Percentiles rank a stretch among this genome's conserved stretches.
phyloP scores from a whole-genome alignment of 1,140 invertebrate species.

The Halictus rubicundus region DNA sequence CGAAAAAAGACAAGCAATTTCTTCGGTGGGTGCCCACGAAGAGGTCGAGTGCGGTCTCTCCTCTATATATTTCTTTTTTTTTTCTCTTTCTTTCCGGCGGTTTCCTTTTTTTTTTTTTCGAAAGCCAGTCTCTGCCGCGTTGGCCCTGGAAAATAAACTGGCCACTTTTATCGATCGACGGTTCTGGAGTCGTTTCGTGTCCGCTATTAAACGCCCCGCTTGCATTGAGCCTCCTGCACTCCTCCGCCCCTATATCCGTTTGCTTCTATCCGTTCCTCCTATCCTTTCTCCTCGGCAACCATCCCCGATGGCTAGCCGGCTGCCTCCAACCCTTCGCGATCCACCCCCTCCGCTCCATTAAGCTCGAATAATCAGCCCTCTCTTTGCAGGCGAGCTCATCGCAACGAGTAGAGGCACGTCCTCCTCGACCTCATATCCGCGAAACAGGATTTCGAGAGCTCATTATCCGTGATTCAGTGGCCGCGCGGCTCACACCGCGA shows the following conservation, averaged over 20 bases:
- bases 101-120: slow-evolving; percentile 7
- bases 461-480: slow-evolving; percentile 51
- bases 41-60: slow-evolving; percentile 32
- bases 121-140: neutral
- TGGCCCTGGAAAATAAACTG: slow-evolving; percentile 60
- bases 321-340: neutral
- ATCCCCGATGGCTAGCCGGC: too few species aligned
- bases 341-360: slow-evolving; percentile 53
- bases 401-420: slow-evolving; percentile 56
- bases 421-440: slow-evolving; percentile 53
- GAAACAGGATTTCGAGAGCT: slow-evolving; percentile 62
- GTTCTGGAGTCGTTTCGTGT: slow-evolving; percentile 50
- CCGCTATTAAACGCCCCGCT: slow-evolving; percentile 59
- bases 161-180: slow-evolving; percentile 65
- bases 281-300: too few species aligned
- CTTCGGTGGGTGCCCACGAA: slow-evolving; percentile 28
- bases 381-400: slow-evolving; percentile 53
- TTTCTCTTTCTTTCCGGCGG: slow-evolving; percentile 2
- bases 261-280: too few species aligned
- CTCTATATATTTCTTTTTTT: neutral
- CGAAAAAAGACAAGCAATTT: slow-evolving; percentile 60
- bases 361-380: slow-evolving; percentile 63
- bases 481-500: neutral
- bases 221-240: neutral
- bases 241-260: too few species aligned